Percentiles rank a stretch among this genome's conserved stretches.
phyloP scores from a whole-genome alignment of 2,797 vertebrate species.

The Loris lydekkerianus region DNA sequence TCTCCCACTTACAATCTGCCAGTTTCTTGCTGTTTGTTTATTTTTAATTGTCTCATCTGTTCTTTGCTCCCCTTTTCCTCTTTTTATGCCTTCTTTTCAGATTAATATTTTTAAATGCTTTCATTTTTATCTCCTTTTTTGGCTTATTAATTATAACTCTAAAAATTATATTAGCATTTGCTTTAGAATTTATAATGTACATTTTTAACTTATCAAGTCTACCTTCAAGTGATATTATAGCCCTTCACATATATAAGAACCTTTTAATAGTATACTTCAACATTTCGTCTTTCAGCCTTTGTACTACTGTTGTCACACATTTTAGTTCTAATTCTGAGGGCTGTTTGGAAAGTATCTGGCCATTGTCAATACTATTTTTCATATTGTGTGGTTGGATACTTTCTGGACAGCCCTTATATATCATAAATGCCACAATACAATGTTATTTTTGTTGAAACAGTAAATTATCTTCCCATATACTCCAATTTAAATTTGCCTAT shows the following conservation, averaged over 20 bases:
- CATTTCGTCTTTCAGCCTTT: not conserved
- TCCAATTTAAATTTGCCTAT: not conserved
- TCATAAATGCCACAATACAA: not conserved
- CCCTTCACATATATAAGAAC: not conserved
- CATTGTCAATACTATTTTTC: no score
- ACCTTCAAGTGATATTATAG: not conserved
- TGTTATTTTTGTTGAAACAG: not conserved
- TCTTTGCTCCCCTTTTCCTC: not conserved
- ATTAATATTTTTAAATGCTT: slow-evolving; percentile 37
- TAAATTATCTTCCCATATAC: not conserved
- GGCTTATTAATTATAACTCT: not conserved
- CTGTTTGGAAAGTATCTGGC: no score
- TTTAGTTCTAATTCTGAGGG: not conserved
- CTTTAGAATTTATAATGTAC: not conserved
- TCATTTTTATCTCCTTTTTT: slow-evolving; percentile 29
- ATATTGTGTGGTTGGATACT: no score
- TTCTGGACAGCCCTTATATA: no score
- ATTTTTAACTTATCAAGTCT: not conserved
- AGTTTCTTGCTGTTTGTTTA: not conserved
- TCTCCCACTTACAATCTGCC: not conserved
- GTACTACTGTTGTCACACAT: not conserved
- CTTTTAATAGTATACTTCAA: not conserved
- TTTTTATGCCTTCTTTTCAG: not conserved
- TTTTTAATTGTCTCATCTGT: not conserved
- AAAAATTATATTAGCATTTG: not conserved